phyloP scores from a whole-genome alignment of 2,888 invertebrate genomes.

The Corythucha ciliata region DNA sequence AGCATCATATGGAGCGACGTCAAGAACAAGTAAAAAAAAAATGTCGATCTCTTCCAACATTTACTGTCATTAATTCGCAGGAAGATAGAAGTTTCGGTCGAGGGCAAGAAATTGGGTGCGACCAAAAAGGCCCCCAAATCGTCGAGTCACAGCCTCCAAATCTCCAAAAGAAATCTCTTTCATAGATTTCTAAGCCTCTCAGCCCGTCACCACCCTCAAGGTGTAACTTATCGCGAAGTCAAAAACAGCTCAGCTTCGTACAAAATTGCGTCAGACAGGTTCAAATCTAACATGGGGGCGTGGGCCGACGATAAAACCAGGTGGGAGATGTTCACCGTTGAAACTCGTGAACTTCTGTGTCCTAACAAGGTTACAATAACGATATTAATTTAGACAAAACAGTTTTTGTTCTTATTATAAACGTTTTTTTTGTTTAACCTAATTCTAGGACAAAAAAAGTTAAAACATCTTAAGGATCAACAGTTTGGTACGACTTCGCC shows the following conservation, averaged over 20 bases:
- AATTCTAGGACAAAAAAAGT: no score
- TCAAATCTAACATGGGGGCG: slow-evolving; percentile 10
- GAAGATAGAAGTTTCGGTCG: slow-evolving; percentile 59
- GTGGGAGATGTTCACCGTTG: no score
- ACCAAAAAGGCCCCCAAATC: slow-evolving; percentile 57
- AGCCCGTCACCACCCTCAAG: neutral
- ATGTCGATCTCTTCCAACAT: no score
- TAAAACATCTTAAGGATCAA: no score
- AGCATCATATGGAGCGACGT: slow-evolving; percentile 54
- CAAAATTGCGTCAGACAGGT: neutral
- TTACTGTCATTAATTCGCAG: slow-evolving; percentile 46
- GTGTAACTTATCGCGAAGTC: neutral
- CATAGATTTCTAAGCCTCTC: slow-evolving; percentile 31
- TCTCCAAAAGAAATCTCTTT: slow-evolving; percentile 43
- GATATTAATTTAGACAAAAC: no score
- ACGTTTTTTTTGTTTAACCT: no score
- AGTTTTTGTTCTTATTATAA: no score
- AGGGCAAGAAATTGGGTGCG: slow-evolving; percentile 67
- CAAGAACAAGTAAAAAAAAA: slow-evolving; percentile 42
- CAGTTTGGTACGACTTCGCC: no score
- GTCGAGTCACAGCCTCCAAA: slow-evolving; percentile 42
- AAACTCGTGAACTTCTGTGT: no score
- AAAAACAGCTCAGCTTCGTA: slow-evolving; percentile 2
- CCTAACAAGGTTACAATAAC: no score
- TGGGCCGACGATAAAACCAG: slow-evolving; percentile 23